Evolutionary conservation across 1,140 invertebrate genomes (phyloP), one percentile per base, ranked within the genome.

Genomic region (Archivesica marissinica): DNA sequence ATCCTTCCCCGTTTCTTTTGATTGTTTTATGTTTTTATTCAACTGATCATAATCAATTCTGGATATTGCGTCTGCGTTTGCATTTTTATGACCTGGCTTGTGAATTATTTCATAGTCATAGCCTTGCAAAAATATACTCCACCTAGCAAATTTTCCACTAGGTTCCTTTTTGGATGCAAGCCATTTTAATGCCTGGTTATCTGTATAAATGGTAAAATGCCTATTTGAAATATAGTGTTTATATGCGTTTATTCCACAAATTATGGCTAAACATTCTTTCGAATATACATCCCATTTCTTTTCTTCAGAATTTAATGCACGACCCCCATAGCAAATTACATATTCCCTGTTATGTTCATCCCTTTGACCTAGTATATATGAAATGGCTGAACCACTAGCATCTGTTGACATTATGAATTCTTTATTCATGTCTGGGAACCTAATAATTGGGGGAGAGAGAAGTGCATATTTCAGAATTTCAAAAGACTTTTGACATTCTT

Each of bases 321-420:
- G 86, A 87, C 94, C 94, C 0, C 94, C 94, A 83, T 95, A 95
- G 30, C 89, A 93, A 6, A 95, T 90, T 0, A 94, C 93, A 15
- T 86, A 35, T 91, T 94, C 77, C 91, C 25, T 39, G 59, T 79
- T 61, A 54, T 80, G 20, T 33, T 89, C 90, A 86, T 88, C 92
- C 80, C 78, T 87, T 92, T 92, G 72, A 59, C 79, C 59, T n/a
- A n/a, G n/a, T n/a, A n/a, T n/a, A n/a, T n/a, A n/a, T n/a, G n/a
- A n/a, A 87, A 90, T 50, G 87, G 88, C 20, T 89, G 91, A 38
- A 15, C 78, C 87, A 61, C 82, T 87, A 4, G 89, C 89, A 87
- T 91, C 87, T 33, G 86, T 87, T 41, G 79, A 56, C 41, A 91
- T 54, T 41, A 88, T 87, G 44, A 91, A 90, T 30, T 39, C 33